Base-by-base conservation (phyloP, 2,888 invertebrate genomes). In the Eucera pruinosa region DNA sequence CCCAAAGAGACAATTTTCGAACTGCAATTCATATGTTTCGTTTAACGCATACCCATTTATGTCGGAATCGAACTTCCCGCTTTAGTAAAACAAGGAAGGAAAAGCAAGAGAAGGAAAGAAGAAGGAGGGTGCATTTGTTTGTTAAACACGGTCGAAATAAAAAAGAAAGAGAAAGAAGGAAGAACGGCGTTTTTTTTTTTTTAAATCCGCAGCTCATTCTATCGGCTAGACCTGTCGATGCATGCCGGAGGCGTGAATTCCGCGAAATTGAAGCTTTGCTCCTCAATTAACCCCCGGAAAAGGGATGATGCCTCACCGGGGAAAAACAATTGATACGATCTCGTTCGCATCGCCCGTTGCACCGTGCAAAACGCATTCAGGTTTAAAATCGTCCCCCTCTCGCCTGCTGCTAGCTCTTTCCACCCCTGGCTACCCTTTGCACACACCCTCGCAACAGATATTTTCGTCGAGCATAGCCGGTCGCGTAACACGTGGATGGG, bases 321-420 rank as follows among this genome's bases (percentile, higher is more conserved):
- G 81, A 84, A 87, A 87, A 89, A 90, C 90, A 90, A 90, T 89
- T 85, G 88, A 83, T 86, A 85, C 84, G 84, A 88, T 88, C 86
- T 84, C 84, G 86, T 87, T 84, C 83, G 84, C 83, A 78, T 81
- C 78, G 78, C 72, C 74, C 79, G 83, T 85, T 81, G 85, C 85
- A 81, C 75, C 82, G 82, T 60, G 73, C 78, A 76, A 79, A 85
- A 82, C 76, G 86, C 82, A 84, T 82, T 85, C 78, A 81, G 82
- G 75, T 85, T 85, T 84, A 82, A 83, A 85, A 86, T 84, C 86
- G 84, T 75, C 74, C 76, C 73, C 27, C 61, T 57, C 71, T 45
- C 54, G 47, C 45, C 47, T 61, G 7, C 57, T 55, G 68, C 20
- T 27, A 39, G 62, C 71, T 71, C 58, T 62, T 57, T 55, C 71